Percentiles rank a stretch among this genome's conserved stretches.
These are phyloP conservation scores for Synanthedon andrenaeformis DNA, from an alignment of 2,888 invertebrate genomes.

Conservation along the genomic window DNA sequence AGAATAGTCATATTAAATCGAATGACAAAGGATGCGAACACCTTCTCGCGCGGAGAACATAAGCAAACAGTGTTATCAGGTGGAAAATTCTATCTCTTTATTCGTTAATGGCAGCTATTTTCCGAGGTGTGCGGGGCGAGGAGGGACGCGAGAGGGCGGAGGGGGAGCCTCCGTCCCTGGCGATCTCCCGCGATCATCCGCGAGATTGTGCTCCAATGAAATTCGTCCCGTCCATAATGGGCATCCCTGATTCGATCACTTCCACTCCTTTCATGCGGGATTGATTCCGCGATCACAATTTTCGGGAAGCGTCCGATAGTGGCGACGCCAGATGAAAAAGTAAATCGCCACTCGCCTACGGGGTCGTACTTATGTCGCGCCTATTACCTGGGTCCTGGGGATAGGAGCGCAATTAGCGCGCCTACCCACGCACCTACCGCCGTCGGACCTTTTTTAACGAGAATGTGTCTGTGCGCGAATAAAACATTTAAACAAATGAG, in stretches of 20 bases:
- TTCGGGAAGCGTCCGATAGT: slow-evolving; percentile 17
- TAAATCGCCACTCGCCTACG: neutral
- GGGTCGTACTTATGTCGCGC: neutral
- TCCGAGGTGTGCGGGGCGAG: slow-evolving; percentile 14
- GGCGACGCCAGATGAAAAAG: slow-evolving; percentile 8
- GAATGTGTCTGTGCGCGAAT: slow-evolving; percentile 11
- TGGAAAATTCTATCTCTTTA: slow-evolving; percentile 44
- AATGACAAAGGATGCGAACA: slow-evolving; percentile 24
- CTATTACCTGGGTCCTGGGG: neutral
- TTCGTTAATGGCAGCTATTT: slow-evolving; percentile 44
- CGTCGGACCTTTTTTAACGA: slow-evolving; percentile 19
- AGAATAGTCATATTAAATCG: slow-evolving; percentile 20
- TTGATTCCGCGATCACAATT: slow-evolving; percentile 38
- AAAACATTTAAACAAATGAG: slow-evolving; percentile 22
- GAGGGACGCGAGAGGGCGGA: slow-evolving; percentile 5
- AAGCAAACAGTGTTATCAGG: slow-evolving; percentile 40
- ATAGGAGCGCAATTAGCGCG: slow-evolving; percentile 17
- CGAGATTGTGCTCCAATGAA: slow-evolving; percentile 37
- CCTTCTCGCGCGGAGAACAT: slow-evolving; percentile 17
- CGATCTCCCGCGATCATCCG: slow-evolving; percentile 25
- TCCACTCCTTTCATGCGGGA: slow-evolving; percentile 39
- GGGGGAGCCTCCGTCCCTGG: slow-evolving; percentile 7
- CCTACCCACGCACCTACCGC: neutral
- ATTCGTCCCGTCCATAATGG: slow-evolving; percentile 43
- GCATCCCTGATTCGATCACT: slow-evolving; percentile 47